Evolutionary conservation across 2,113 vertebrate species (phyloP).

Genomic region (Clarias batrachus): DNA sequence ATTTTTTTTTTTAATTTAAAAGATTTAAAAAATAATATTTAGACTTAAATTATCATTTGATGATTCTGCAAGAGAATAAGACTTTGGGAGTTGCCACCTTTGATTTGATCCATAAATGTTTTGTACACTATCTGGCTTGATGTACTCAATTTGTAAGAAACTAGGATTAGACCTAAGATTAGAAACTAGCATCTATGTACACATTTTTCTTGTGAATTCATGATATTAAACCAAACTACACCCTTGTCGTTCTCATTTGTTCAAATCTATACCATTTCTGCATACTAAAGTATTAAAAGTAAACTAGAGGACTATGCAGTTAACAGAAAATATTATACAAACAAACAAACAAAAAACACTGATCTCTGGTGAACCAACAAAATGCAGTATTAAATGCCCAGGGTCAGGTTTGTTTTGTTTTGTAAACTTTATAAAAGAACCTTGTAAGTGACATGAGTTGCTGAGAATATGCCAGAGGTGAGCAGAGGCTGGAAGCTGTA

Average conservation of each 20-base stretch:
- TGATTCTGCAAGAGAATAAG: neutral
- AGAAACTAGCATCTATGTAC: neutral
- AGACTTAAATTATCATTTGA: too few species aligned
- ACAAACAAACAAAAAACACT: neutral
- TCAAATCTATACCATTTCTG: neutral
- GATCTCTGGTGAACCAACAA: neutral
- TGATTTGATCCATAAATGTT: neutral
- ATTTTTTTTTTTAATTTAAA: neutral
- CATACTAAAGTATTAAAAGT: neutral
- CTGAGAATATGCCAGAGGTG: conserved; percentile 44
- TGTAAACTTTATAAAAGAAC: neutral
- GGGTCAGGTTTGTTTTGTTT: neutral
- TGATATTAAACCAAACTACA: neutral
- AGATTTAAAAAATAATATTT: neutral
- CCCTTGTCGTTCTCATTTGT: neutral
- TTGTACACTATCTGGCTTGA: neutral
- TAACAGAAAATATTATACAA: neutral
- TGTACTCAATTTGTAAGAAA: neutral
- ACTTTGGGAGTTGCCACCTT: too few species aligned
- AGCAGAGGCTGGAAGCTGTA: conserved; percentile 57
- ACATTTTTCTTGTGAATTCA: neutral
- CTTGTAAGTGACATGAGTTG: neutral
- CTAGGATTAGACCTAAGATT: neutral
- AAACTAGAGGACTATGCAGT: neutral
- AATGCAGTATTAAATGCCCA: neutral